Conservation (phyloP, 2,888 invertebrate species). For the Polylopha cassiicola region DNA sequence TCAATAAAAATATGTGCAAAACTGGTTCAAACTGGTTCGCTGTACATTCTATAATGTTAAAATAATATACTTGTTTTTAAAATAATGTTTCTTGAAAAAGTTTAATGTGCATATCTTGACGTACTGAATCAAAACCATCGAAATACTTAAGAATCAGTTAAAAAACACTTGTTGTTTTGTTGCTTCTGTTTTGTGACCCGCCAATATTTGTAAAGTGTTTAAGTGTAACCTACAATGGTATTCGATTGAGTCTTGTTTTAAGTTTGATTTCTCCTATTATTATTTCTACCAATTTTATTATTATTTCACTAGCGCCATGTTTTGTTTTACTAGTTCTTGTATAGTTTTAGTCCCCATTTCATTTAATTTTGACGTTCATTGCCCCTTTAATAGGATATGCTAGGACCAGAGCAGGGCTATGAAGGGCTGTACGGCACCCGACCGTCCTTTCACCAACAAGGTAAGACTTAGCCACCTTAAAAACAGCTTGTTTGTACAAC, state of each 20-base stretch:
- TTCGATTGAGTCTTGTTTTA: no score
- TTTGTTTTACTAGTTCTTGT: constrained; percentile 27
- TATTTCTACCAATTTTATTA: constrained; percentile 5
- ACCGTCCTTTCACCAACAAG: constrained; percentile 93
- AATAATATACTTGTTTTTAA: no score
- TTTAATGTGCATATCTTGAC: no score
- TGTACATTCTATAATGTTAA: no score
- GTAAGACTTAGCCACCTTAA: constrained; percentile 68
- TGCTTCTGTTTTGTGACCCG: background rate
- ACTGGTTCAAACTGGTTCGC: no score
- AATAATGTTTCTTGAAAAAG: no score
- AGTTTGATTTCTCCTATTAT: constrained; percentile 1
- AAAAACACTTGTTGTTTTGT: background rate
- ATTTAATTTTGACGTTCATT: constrained; percentile 40
- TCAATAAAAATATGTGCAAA: no score
- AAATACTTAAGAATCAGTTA: no score
- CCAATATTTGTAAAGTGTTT: background rate
- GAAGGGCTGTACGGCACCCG: constrained; percentile 95
- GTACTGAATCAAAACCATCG: no score
- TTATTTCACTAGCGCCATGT: constrained; percentile 14
- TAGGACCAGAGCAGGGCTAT: constrained; percentile 94
- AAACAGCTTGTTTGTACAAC: constrained; percentile 11
- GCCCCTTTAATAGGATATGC: constrained; percentile 86
- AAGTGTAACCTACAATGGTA: background rate
- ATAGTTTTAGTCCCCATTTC: constrained; percentile 35